Evolutionary conservation across 2,797 vertebrate genomes (phyloP), one percentile per base, ranked within the genome.

Genomic region (Echeneis naucrates): DNA sequence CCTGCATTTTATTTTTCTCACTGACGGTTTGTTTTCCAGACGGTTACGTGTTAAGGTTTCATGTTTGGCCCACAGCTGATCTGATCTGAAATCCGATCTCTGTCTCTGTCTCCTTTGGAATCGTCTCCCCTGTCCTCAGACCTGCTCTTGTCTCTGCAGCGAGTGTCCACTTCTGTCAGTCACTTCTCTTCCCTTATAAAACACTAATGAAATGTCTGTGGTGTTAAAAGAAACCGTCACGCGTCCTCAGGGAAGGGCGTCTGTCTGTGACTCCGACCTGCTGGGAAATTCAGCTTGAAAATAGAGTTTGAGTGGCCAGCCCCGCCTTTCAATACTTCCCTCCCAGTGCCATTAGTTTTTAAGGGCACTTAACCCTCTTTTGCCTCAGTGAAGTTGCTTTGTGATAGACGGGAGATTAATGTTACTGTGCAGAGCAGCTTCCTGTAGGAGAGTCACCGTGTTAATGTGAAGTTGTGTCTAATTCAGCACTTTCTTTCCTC

Each of bases 351-450:
- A 72, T 90, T 83, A 85, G 55, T 68, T 75, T 55, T 54, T 65
- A 63, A 83, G 82, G 86, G 73, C 77, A 85, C 86, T 89, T 83
- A 88, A 81, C 87, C 85, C 83, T 76, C 72, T 85, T 88, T 83
- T 83, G 84, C 81, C 85, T 76, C 68, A 74, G 71, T 61, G 78
- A 70, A 83, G 80, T 77, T 19, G 44, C 74, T 53, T 24, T 8
- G 65, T 76, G 84, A 86, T 81, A 30, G 68, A 88, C 85, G 70
- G 58, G 32, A 62, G 82, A 83, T 80, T 75, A 73, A 82, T 80
- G 82, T 38, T 51, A 30, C 75, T 24, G 72, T 10, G 69, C 47
- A 0, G 56, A n/a, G 37, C 51, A 0, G 72, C 74, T 81, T 88
- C 82, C 86, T 67, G 71, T 61, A 63, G 75, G 54, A 71, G 78